Base-by-base conservation (phyloP, 1,140 invertebrate genomes). In the Rhagoletis pomonella region DNA sequence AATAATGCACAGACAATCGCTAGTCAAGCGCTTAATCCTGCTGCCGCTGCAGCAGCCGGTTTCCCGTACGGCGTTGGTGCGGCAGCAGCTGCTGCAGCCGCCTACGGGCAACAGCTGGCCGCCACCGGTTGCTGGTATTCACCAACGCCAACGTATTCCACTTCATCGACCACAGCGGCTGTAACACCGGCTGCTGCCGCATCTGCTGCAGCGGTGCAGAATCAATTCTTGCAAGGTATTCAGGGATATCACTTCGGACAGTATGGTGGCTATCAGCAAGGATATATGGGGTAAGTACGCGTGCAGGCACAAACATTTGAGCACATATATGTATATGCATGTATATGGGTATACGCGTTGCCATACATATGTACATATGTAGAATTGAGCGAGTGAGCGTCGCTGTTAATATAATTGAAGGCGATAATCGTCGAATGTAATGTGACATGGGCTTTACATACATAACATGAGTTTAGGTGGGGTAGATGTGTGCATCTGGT, bases 211-310 rank as follows among this genome's bases (percentile, higher is more conserved):
- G 90, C 92, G 19, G 92, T 93, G 47, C 92, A 93, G 89, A 93
- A 96, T 88, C 96, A 97, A 90, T 97, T 96, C 91, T 94, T 97
- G 89, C 96, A 96, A 91, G 96, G 96, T 64, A 97, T 97, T 94
- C 96, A 97, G 91, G 96, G 96, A 64, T 97, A 96, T 91, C 95
- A 96, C 29, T 96, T 96, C 88, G 96, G 96, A 50, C 96, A 97
- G 91, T 96, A 96, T 90, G 95, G 95, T 87, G 96, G 96, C 67
- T 97, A 97, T 92, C 96, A 97, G 93, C 96, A 97, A 93, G 94
- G 95, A 86, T 97, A 97, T 90, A 96, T 97, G 95, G 96, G 96
- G 96, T 96, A 94, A 95, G 94, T 94, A 55, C 7, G 29, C 2
- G 6, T n/a, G 55, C 7, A 19, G 1, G 29, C 5, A 29, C n/a